These are phyloP conservation scores for Ranitomeya imitator DNA, from an alignment of 2,113 vertebrate species.

Conservation along the genomic window DNA sequence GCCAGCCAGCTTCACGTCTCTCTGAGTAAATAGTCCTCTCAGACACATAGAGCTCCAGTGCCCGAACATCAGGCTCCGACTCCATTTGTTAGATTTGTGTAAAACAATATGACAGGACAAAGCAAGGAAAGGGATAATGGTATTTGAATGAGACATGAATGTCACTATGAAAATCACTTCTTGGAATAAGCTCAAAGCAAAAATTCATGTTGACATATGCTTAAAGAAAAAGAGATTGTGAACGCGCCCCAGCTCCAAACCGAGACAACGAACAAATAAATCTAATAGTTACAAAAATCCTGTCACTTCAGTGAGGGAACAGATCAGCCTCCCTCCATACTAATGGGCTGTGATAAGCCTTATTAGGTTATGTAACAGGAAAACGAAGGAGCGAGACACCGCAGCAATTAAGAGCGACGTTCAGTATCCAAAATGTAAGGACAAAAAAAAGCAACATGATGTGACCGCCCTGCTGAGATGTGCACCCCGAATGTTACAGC, in stretches of 20 bases:
- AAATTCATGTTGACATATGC: conserved; percentile 53
- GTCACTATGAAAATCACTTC: conserved; percentile 52
- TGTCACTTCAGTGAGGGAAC: background rate
- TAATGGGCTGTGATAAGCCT: background rate
- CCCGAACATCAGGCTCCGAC: background rate
- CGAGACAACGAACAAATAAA: conserved; percentile 16
- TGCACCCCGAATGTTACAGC: background rate
- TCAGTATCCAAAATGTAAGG: background rate
- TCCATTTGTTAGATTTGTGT: conserved; percentile 42
- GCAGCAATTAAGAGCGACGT: background rate
- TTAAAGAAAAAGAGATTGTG: conserved; percentile 39
- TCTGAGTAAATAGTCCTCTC: background rate
- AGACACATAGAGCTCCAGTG: background rate
- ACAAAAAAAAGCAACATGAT: background rate
- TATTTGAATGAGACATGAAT: conserved; percentile 54
- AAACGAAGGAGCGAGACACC: background rate
- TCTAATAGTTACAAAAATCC: background rate
- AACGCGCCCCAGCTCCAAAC: background rate
- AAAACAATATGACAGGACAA: conserved; percentile 42
- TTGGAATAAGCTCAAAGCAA: conserved; percentile 36
- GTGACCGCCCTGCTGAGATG: background rate
- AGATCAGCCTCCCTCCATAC: background rate
- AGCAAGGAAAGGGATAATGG: conserved; percentile 45
- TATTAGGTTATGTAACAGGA: conserved; percentile 11
- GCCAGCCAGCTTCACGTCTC: background rate